Conservation (phyloP, 2,113 vertebrate species). For the Rhynchomys soricoides region DNA sequence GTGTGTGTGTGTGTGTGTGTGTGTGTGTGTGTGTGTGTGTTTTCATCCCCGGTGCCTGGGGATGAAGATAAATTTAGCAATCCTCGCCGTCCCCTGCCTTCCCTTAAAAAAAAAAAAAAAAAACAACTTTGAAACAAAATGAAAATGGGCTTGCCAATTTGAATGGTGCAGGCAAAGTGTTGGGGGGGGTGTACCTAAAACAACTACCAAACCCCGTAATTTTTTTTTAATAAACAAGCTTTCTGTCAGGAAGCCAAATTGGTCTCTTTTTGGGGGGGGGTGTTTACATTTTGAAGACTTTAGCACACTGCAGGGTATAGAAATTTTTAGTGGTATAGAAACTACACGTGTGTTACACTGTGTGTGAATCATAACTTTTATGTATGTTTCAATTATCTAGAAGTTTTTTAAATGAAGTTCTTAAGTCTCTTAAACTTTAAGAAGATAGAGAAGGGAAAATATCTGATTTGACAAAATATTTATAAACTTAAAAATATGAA, state of each 20-base stretch:
- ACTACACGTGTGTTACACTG: not conserved
- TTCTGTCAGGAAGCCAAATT: not conserved
- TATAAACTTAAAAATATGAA: conserved; percentile 35
- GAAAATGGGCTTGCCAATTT: conserved; percentile 65
- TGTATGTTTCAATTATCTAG: conserved; percentile 25
- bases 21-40: not conserved
- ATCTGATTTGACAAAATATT: conserved; percentile 47
- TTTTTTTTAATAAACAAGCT: conserved; percentile 50
- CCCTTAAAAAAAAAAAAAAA: not conserved
- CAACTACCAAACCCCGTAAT: conserved; percentile 30
- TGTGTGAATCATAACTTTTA: not conserved
- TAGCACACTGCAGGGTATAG: conserved; percentile 28
- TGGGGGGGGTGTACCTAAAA: conserved; percentile 20
- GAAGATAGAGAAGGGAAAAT: conserved; percentile 2
- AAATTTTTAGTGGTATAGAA: not conserved
- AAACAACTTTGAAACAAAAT: conserved; percentile 63
- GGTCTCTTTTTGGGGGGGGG: conserved; percentile 23
- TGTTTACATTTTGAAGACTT: conserved; percentile 51
- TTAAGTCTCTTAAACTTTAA: conserved; percentile 34
- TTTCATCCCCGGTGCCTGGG: conserved; percentile 62
- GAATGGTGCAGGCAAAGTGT: conserved; percentile 31
- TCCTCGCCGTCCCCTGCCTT: conserved; percentile 67
- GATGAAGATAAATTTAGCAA: conserved; percentile 79
- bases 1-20: not conserved
- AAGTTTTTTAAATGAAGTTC: conserved; percentile 5